phyloP scores from a whole-genome alignment of 2,797 vertebrate species.

The Garrulus glandarius region DNA sequence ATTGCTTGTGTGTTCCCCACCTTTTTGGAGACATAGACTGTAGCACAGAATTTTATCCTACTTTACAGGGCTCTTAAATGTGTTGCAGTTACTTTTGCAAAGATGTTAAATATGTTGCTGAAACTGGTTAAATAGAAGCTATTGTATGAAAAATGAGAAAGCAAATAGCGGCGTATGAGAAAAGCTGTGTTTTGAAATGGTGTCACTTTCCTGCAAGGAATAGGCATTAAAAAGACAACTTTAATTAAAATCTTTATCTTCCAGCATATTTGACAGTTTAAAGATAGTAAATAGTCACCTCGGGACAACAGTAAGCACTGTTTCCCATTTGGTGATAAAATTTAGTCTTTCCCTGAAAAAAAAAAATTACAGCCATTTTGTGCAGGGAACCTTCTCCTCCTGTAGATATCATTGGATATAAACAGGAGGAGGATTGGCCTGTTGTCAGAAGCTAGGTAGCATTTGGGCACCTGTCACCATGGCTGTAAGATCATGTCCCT shows the following conservation, averaged over 20 bases:
- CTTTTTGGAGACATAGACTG: not conserved
- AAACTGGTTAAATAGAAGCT: slow-evolving; percentile 12
- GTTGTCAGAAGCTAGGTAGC: not conserved
- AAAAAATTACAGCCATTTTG: not conserved
- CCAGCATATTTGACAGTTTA: not conserved
- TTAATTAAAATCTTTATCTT: slow-evolving; percentile 36
- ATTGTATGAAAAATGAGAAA: slow-evolving; percentile 10
- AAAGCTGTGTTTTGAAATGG: slow-evolving; percentile 29
- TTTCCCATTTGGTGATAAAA: slow-evolving; percentile 17
- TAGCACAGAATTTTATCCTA: not conserved
- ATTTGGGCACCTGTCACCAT: not conserved
- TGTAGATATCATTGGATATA: not conserved
- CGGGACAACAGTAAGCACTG: not conserved
- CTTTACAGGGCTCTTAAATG: not conserved
- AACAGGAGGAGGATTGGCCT: not conserved
- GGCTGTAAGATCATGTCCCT: not conserved
- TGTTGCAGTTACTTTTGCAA: not conserved
- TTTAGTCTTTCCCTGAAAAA: not conserved
- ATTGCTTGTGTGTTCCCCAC: not conserved
- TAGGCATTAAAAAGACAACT: not conserved
- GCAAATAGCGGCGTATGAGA: not conserved
- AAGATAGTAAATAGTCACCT: not conserved
- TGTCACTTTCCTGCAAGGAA: slow-evolving; percentile 16
- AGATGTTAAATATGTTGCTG: not conserved
- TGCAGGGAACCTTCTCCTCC: not conserved